Evolutionary conservation across 2,797 vertebrate species (phyloP).

Genomic region (Enteromius unitaeniatus): DNA sequence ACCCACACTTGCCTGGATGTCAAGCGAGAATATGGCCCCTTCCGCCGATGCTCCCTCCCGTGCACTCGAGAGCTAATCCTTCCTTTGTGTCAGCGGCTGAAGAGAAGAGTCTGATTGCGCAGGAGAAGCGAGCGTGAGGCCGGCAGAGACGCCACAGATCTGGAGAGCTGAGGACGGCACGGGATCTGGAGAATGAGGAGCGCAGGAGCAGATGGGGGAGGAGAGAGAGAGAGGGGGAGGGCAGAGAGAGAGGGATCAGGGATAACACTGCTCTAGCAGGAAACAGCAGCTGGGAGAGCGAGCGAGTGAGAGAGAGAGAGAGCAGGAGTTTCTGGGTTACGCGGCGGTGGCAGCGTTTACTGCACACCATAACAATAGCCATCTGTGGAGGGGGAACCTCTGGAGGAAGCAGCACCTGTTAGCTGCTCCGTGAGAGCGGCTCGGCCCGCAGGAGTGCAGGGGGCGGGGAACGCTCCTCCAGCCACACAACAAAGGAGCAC

Average conservation of each 20-base stretch:
- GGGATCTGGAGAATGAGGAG: constrained; percentile 80
- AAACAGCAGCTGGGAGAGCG: constrained; percentile 81
- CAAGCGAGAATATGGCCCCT: constrained; percentile 60
- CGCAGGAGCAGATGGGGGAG: constrained; percentile 58
- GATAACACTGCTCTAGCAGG: constrained; percentile 75
- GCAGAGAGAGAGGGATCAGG: constrained; percentile 72
- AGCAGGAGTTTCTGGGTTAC: constrained; percentile 83
- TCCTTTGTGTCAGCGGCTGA: constrained; percentile 85
- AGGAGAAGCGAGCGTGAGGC: constrained; percentile 70
- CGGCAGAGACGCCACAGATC: constrained; percentile 51
- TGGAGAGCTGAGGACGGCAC: constrained; percentile 83
- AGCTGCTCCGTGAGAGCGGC: constrained; percentile 42
- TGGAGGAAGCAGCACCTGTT: constrained; percentile 86
- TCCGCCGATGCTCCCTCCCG: constrained; percentile 39
- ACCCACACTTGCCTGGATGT: constrained; percentile 92
- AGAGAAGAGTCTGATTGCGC: constrained; percentile 82
- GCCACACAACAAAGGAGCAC: constrained; percentile 47
- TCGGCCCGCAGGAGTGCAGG: constrained; percentile 35
- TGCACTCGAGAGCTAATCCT: constrained; percentile 88
- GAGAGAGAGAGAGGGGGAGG: constrained; percentile 53
- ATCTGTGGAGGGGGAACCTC: constrained; percentile 83
- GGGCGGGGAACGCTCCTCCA: constrained; percentile 20
- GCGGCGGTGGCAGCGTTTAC: constrained; percentile 84
- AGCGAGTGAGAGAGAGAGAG: constrained; percentile 30
- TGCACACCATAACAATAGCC: constrained; percentile 92